Evolutionary conservation across 64 coral and sea anemone species (phyloP).

Genomic region (Actinia equina): DNA sequence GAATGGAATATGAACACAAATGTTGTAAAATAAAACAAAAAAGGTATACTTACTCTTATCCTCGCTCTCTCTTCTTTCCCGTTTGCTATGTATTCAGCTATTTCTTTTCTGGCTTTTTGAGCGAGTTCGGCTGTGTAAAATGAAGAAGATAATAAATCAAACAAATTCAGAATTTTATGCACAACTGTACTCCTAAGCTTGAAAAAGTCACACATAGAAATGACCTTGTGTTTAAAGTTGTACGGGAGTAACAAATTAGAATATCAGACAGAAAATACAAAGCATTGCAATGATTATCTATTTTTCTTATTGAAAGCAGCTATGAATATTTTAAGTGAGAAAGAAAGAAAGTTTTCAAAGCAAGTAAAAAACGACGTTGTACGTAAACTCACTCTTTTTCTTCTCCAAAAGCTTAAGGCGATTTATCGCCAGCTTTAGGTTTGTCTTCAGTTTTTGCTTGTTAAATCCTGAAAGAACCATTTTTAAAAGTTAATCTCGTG

Average conservation of each 20-base stretch:
- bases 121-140: slow-evolving; percentile 79
- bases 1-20: neutral
- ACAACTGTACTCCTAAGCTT: too few species aligned
- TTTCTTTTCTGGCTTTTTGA: slow-evolving; percentile 89
- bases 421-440: slow-evolving; percentile 90
- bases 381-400: slow-evolving; percentile 90
- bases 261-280: neutral
- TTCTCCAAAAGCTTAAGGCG: slow-evolving; percentile 93
- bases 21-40: neutral
- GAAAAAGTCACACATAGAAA: neutral
- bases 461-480: slow-evolving; percentile 79
- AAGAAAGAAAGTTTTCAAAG: neutral
- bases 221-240: neutral
- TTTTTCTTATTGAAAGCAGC: neutral
- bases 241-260: neutral
- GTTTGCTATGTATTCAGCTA: slow-evolving; percentile 87
- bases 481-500: neutral
- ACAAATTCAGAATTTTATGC: neutral
- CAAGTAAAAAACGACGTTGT: neutral
- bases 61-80: slow-evolving; percentile 94
- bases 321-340: neutral
- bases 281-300: neutral
- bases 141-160: neutral
- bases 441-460: slow-evolving; percentile 95
- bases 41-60: slow-evolving; percentile 75